Evolutionary conservation across 2,113 vertebrate genomes (phyloP).

Genomic region (Paramormyrops kingsleyae): DNA sequence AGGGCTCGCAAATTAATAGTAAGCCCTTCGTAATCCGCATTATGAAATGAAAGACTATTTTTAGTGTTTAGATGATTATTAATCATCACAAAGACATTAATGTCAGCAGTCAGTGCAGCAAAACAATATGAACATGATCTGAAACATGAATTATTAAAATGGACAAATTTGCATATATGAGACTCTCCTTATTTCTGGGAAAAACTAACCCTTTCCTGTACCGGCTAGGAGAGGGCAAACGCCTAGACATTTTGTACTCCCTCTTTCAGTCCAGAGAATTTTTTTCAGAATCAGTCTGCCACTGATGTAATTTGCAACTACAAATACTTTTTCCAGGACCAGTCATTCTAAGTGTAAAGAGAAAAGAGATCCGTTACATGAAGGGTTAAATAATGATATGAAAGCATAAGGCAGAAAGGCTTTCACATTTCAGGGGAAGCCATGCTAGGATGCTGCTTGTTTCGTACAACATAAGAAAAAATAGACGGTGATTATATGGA

Average conservation of each 20-base stretch:
- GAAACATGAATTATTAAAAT: neutral
- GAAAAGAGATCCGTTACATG: neutral
- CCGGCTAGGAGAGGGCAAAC: neutral
- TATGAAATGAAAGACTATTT: slow-evolving; percentile 23
- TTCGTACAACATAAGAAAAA: slow-evolving; percentile 26
- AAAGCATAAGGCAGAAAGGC: slow-evolving; percentile 25
- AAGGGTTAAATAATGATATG: slow-evolving; percentile 22
- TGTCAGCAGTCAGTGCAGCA: neutral
- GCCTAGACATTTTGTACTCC: neutral
- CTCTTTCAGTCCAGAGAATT: neutral
- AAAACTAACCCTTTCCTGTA: neutral
- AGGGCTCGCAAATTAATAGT: slow-evolving; percentile 29
- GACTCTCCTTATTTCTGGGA: neutral
- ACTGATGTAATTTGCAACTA: neutral
- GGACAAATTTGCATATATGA: neutral
- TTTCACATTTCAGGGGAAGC: slow-evolving; percentile 37
- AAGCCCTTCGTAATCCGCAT: slow-evolving; percentile 28
- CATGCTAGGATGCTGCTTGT: slow-evolving; percentile 30
- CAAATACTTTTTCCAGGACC: neutral
- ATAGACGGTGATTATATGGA: slow-evolving; percentile 13
- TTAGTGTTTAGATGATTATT: slow-evolving; percentile 20
- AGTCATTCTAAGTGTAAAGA: neutral
- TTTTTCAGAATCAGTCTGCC: neutral
- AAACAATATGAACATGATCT: neutral
- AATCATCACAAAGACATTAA: slow-evolving; percentile 13